Percentiles rank a stretch among this genome's conserved stretches.
Conservation (phyloP, 2,113 vertebrate genomes). For the Proteles cristata region DNA sequence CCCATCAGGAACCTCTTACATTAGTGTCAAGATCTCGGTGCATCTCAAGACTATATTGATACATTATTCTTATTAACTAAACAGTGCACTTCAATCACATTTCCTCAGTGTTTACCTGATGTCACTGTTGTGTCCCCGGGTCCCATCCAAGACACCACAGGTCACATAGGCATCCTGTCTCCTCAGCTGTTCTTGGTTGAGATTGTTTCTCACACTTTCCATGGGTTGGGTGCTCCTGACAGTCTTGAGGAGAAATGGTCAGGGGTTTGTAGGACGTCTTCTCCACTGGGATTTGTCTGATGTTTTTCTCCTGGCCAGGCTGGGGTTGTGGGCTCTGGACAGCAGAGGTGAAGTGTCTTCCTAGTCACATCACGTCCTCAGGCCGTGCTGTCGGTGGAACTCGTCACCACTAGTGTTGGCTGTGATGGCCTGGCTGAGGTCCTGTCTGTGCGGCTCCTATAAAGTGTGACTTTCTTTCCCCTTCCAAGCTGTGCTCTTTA, state of each 20-base stretch:
- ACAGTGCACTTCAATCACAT: neutral
- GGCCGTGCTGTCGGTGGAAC: fast-evolving
- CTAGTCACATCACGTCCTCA: fast-evolving
- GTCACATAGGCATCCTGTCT: fast-evolving
- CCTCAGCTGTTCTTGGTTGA: neutral
- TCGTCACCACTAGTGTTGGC: too few species aligned
- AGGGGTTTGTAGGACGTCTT: neutral
- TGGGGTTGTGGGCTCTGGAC: neutral
- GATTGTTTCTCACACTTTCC: neutral
- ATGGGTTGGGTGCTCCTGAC: fast-evolving
- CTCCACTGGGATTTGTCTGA: neutral
- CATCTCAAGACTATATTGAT: neutral
- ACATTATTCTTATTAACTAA: neutral
- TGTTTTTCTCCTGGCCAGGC: neutral
- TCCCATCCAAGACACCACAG: fast-evolving
- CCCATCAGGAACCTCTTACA: fast-evolving
- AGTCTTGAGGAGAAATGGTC: fast-evolving
- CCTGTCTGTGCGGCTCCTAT: fast-evolving
- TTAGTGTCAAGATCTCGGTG: fast-evolving
- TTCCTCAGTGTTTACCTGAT: neutral
- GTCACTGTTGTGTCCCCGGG: neutral
- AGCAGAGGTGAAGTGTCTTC: neutral
- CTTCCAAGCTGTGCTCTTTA: neutral
- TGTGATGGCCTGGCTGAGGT: neutral
- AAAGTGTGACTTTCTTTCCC: too few species aligned